Percentiles rank a stretch among this genome's conserved stretches.
Conservation (phyloP, 35 echinoderm and acorn worm genomes). For the Acanthaster planci region DNA sequence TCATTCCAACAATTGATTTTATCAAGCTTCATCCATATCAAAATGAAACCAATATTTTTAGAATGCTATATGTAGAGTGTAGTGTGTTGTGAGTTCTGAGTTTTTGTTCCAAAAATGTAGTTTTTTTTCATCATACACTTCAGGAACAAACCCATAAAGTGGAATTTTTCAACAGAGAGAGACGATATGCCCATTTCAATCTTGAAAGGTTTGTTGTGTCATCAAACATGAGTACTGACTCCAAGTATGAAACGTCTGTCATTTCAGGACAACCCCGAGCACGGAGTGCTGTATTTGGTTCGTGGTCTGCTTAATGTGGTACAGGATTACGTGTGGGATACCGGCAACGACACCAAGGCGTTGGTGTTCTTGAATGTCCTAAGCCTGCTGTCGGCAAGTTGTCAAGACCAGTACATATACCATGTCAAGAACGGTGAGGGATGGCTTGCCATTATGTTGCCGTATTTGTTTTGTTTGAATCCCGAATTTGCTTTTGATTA, state of each 20-base stretch:
- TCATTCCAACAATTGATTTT: too few relatives aligned
- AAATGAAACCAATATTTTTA: too few relatives aligned
- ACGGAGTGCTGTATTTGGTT: slow-evolving; percentile 77
- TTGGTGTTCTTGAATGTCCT: slow-evolving; percentile 82
- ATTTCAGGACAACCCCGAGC: slow-evolving; percentile 88
- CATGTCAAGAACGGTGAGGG: slow-evolving; percentile 85
- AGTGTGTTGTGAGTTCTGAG: too few relatives aligned
- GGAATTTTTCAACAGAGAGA: background rate
- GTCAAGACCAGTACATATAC: slow-evolving; percentile 77
- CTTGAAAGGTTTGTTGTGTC: background rate
- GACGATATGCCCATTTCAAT: background rate
- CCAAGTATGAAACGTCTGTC: background rate
- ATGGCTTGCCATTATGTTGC: background rate
- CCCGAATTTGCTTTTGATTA: too few relatives aligned
- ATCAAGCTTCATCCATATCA: too few relatives aligned
- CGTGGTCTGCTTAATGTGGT: slow-evolving; percentile 86
- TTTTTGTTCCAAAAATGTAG: too few relatives aligned
- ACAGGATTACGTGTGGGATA: slow-evolving; percentile 94
- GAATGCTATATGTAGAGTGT: too few relatives aligned
- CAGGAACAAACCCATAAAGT: too few relatives aligned
- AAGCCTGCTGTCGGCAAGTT: slow-evolving; percentile 62
- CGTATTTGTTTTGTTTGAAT: too few relatives aligned
- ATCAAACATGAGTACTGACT: background rate
- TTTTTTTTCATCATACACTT: too few relatives aligned
- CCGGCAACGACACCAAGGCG: slow-evolving; percentile 66